These are phyloP conservation scores for Copidosoma aretas DNA, from an alignment of 2,888 invertebrate genomes.

Conservation along the genomic window DNA sequence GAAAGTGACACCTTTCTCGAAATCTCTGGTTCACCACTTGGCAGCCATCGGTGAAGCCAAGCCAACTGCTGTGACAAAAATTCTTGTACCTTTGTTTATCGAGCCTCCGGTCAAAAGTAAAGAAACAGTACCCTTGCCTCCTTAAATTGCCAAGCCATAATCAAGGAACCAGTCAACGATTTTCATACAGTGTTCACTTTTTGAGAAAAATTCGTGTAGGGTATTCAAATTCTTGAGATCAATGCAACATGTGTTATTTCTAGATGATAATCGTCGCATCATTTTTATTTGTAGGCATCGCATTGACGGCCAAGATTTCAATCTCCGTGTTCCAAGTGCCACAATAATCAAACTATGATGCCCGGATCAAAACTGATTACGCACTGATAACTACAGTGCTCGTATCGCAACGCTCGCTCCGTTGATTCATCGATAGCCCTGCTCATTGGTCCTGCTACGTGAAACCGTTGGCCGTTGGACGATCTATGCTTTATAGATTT, in stretches of 20 bases:
- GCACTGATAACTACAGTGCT: conserved; percentile 85
- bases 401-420: conserved; percentile 87
- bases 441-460: conserved; percentile 71
- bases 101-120: conserved; percentile 65
- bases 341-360: conserved; percentile 87
- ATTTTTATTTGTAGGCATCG: conserved; percentile 71
- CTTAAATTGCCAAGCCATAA: conserved; percentile 75
- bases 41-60: conserved; percentile 81
- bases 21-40: conserved; percentile 79
- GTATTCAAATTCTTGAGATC: conserved; percentile 52
- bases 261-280: neutral
- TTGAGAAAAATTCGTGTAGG: conserved; percentile 89
- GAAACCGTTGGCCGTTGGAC: conserved; percentile 61
- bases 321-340: conserved; percentile 76
- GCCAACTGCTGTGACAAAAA: conserved; percentile 81
- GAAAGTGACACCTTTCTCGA: conserved; percentile 72
- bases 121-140: conserved; percentile 56
- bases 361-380: conserved; percentile 82
- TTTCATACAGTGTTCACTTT: conserved; percentile 86
- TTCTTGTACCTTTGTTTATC: conserved; percentile 78
- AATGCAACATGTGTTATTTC: neutral
- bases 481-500: conserved; percentile 75
- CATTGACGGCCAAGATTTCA: conserved; percentile 84
- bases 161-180: conserved; percentile 84
- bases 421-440: conserved; percentile 86